A percentile compares a stretch with the other conserved stretches of the same genome.
Evolutionary conservation across 2,113 vertebrate genomes (phyloP).

Genomic region (Melanerpes formicivorus): DNA sequence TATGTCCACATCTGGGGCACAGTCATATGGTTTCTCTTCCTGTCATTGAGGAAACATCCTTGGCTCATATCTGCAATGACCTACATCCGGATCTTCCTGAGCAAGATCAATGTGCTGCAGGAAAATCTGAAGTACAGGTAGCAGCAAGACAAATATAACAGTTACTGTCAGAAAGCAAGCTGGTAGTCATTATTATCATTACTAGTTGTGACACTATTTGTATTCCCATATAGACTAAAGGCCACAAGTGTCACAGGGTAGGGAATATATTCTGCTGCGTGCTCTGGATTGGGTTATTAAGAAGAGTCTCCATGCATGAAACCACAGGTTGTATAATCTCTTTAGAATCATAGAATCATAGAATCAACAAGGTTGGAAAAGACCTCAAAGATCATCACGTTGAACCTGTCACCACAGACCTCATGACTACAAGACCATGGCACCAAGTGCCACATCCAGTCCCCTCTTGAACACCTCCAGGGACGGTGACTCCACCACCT

Average conservation of each 20-base stretch:
- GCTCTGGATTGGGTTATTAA: conserved; percentile 10
- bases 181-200: not conserved
- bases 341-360: not conserved
- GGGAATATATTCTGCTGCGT: not conserved
- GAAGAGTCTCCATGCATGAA: not conserved
- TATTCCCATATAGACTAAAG: not conserved
- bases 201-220: not conserved
- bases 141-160: not conserved
- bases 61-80: not conserved
- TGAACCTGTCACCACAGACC: too few species aligned
- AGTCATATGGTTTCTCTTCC: not conserved
- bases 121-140: not conserved
- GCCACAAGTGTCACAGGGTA: not conserved
- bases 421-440: too few species aligned
- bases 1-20: not conserved
- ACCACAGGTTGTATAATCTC: not conserved
- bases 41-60: not conserved
- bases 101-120: not conserved
- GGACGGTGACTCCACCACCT: too few species aligned
- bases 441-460: too few species aligned
- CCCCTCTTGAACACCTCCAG: too few species aligned
- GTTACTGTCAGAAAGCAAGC: not conserved
- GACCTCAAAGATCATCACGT: too few species aligned
- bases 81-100: not conserved
- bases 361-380: too few species aligned